Conservation (phyloP, 2,888 invertebrate genomes). For the Miltochrista miniata region DNA sequence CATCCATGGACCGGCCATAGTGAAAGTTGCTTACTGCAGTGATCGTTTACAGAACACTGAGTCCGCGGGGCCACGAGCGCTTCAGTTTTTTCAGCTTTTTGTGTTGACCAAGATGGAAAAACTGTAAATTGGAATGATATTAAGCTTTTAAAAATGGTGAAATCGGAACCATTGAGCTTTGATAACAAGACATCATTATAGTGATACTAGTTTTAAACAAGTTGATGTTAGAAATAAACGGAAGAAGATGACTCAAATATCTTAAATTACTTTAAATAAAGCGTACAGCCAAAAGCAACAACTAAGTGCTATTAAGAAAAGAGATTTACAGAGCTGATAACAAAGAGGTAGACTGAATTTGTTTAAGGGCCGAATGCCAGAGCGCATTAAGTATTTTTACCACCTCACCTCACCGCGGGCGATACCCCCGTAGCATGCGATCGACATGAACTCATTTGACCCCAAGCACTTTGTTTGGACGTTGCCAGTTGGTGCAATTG, state of each 20-base stretch:
- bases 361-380: too few species aligned
- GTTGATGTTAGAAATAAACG: constrained; percentile 23
- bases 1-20: too few species aligned
- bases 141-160: constrained; percentile 19
- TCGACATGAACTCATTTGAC: too few species aligned
- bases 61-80: too few species aligned
- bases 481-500: too few species aligned
- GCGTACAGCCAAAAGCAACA: constrained; percentile 7
- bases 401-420: too few species aligned
- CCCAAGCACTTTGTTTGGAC: too few species aligned
- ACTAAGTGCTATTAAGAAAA: constrained; percentile 5
- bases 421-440: too few species aligned
- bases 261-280: constrained; percentile 2
- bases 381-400: too few species aligned
- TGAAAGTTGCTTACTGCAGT: too few species aligned
- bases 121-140: constrained; percentile 30
- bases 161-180: constrained; percentile 7
- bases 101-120: constrained; percentile 19
- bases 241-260: constrained; percentile 9
- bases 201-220: constrained; percentile 17
- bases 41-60: too few species aligned
- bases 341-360: constrained; percentile 2
- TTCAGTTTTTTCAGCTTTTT: too few species aligned
- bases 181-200: constrained; percentile 20
- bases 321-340: constrained; percentile 3